Conservation (phyloP, 2,113 vertebrate genomes). For the Hemicordylus capensis region DNA sequence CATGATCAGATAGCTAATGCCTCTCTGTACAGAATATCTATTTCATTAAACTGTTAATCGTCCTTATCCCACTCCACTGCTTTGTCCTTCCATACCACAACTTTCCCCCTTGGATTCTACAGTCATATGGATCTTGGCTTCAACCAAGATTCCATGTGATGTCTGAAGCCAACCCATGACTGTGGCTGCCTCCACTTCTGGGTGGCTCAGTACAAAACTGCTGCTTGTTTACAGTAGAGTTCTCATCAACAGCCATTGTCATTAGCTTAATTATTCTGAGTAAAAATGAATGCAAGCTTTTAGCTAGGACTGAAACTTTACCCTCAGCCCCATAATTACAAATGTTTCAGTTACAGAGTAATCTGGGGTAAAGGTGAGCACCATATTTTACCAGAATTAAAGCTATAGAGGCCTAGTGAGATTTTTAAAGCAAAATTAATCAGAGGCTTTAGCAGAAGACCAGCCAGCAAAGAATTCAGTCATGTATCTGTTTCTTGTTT, state of each 20-base stretch:
- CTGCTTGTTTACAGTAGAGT: background rate
- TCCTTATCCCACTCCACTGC: too few species aligned
- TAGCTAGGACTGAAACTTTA: background rate
- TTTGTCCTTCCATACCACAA: too few species aligned
- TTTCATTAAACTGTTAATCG: too few species aligned
- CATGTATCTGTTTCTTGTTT: conserved; percentile 73
- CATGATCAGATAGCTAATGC: too few species aligned
- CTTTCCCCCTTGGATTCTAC: too few species aligned
- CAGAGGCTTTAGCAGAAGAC: conserved; percentile 58
- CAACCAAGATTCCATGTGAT: too few species aligned
- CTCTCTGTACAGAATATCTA: too few species aligned
- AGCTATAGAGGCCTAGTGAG: conserved; percentile 40
- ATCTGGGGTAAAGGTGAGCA: conserved; percentile 23
- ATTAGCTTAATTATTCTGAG: background rate
- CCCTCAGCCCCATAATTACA: background rate
- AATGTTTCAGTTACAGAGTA: background rate
- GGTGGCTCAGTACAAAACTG: background rate
- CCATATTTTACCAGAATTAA: conserved; percentile 7
- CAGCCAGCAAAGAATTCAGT: conserved; percentile 55
- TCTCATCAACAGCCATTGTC: background rate
- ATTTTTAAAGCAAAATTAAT: conserved; percentile 49
- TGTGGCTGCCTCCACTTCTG: too few species aligned
- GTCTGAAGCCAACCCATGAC: too few species aligned
- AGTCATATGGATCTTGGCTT: too few species aligned
- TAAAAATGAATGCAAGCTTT: background rate